Evolutionary conservation across 2,888 invertebrate genomes (phyloP), one percentile per base, ranked within the genome.

Genomic region (Chouioia cunea): DNA sequence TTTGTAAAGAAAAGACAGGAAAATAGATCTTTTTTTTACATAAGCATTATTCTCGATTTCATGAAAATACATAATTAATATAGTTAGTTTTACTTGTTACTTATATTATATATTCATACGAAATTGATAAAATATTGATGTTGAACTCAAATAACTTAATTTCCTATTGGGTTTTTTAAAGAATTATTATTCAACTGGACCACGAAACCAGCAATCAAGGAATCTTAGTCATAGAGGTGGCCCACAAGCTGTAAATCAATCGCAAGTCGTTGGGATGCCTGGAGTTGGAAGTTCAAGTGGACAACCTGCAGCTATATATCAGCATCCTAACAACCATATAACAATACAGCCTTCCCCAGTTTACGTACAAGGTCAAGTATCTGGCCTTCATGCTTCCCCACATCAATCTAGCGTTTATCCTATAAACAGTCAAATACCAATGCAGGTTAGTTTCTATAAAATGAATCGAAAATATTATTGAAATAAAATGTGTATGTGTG

Each of bases 121-220:
- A n/a, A n/a, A n/a, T n/a, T n/a, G n/a, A n/a, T n/a, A n/a, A n/a
- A n/a, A n/a, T n/a, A n/a, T n/a, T n/a, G n/a, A n/a, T n/a, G n/a
- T n/a, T n/a, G 16, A n/a, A 4, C n/a, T 18, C 52, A 56, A 56
- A 23, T 15, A 27, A 56, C 4, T n/a, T 14, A 23, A 56, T 56
- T 36, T 14, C 0, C 16, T 23, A 10, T 12, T 0, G 48, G 8
- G 14, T 72, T 70, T 74, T 44, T 70, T 66, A 8, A 70, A 80
- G 80, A 76, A 76, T 65, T 84, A 79, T 73, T 84, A 79, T 70
- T 71, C 68, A 72, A 22, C 78, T 47, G 79, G 79, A 62, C 79
- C 81, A 10, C 81, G 85, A 73, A 79, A 80, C 2, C 83, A 82
- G 70, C 82, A 80, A 58, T 77, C 80, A 20, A 78, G 84, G 70